A percentile compares a stretch with the other conserved stretches of the same genome.
Conservation (phyloP, 2,113 vertebrate species). For the Mus spicilegus region DNA sequence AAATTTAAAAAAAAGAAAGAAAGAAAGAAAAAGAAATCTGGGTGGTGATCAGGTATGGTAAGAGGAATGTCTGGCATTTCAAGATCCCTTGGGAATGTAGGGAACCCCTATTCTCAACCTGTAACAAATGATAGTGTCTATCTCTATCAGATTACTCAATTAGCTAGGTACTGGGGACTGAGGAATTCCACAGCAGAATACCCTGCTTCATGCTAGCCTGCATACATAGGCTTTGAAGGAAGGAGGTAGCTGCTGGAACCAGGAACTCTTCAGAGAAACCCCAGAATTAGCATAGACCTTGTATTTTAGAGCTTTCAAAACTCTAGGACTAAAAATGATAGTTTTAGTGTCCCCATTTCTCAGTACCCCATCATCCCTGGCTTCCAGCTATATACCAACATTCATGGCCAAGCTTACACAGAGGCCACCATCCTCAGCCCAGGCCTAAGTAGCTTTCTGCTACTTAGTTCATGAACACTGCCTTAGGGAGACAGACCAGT, state of each 20-base stretch:
- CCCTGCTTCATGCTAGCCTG: not conserved
- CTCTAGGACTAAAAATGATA: not conserved
- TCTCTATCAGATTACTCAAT: not conserved
- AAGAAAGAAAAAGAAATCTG: not conserved
- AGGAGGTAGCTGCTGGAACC: not conserved
- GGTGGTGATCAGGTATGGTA: not conserved
- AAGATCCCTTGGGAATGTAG: not conserved
- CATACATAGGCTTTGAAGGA: not conserved
- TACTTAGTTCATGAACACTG: no score
- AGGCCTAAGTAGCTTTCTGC: constrained; percentile 79
- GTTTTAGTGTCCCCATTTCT: no score
- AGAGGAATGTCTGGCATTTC: not conserved
- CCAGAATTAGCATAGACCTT: not conserved
- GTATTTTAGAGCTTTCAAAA: not conserved
- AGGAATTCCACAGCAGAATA: not conserved
- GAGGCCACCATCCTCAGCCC: constrained; percentile 97
- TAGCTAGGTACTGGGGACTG: constrained; percentile 6
- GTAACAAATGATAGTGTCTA: not conserved
- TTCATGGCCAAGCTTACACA: constrained; percentile 95
- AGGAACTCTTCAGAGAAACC: constrained; percentile 69
- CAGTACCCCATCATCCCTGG: not conserved
- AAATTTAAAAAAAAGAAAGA: no score
- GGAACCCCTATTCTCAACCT: not conserved
- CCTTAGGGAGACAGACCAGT: not conserved
- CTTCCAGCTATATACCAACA: constrained; percentile 88